These are phyloP conservation scores for Apodemus speciosus DNA, from an alignment of 2,113 vertebrate genomes.

Conservation along the genomic window DNA sequence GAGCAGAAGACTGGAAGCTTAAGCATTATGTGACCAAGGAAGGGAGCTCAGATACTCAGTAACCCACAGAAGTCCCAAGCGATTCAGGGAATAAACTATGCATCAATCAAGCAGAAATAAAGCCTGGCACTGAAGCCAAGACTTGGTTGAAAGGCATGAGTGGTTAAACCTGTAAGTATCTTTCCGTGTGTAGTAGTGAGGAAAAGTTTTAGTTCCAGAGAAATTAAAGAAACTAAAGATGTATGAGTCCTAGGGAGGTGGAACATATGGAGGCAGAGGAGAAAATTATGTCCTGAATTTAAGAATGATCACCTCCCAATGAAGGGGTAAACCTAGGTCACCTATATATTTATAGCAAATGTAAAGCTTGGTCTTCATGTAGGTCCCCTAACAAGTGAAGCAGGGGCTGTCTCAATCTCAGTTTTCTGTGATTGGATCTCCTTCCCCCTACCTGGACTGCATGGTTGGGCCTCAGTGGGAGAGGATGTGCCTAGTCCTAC, in stretches of 20 bases:
- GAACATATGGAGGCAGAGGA: neutral
- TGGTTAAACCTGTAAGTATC: neutral
- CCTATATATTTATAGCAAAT: too few species aligned
- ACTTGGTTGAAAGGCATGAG: neutral
- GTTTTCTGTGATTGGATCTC: too few species aligned
- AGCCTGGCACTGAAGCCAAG: neutral
- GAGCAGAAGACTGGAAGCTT: slow-evolving; percentile 36
- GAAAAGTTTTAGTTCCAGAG: neutral
- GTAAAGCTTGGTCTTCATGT: too few species aligned
- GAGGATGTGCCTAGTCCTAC: too few species aligned
- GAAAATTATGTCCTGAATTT: neutral
- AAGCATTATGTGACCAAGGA: neutral
- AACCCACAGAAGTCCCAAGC: neutral
- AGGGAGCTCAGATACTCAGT: neutral
- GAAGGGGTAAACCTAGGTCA: too few species aligned
- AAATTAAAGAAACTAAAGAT: slow-evolving; percentile 8
- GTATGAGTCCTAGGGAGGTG: neutral
- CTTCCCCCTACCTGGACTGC: too few species aligned
- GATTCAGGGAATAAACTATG: neutral
- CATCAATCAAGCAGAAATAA: neutral
- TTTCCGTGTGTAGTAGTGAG: neutral
- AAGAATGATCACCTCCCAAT: neutral
- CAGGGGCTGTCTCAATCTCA: too few species aligned
- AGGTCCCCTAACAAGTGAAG: too few species aligned
- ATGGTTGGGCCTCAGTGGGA: too few species aligned